Evolutionary conservation across 2,888 invertebrate genomes (phyloP).

Genomic region (Deilephila elpenor): DNA sequence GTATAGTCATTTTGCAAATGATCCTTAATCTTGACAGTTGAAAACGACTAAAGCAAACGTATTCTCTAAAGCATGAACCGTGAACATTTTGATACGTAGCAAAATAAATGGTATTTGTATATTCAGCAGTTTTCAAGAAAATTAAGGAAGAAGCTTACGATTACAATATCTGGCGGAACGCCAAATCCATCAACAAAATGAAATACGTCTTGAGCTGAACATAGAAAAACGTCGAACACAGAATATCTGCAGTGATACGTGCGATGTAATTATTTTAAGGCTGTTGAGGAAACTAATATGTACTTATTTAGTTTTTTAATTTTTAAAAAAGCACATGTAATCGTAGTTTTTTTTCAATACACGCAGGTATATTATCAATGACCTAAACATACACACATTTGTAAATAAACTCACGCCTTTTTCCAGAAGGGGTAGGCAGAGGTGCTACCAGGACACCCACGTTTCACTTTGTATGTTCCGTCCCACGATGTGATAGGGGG

Average conservation of each 20-base stretch:
- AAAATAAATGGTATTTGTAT: conserved; percentile 14
- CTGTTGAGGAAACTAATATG: neutral
- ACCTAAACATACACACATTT: too few species aligned
- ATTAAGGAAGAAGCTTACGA: conserved; percentile 1
- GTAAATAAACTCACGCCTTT: too few species aligned
- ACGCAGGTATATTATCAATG: too few species aligned
- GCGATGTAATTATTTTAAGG: neutral
- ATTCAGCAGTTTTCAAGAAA: conserved; percentile 14
- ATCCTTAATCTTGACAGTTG: neutral
- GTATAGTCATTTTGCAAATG: neutral
- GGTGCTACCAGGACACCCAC: too few species aligned
- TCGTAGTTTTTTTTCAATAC: too few species aligned
- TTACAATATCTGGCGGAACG: conserved; percentile 7
- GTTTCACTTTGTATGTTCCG: too few species aligned
- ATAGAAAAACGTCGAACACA: conserved; percentile 7
- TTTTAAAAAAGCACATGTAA: too few species aligned
- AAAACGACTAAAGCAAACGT: neutral
- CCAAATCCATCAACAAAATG: conserved; percentile 14
- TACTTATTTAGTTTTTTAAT: neutral
- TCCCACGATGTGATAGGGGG: too few species aligned
- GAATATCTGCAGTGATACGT: conserved; percentile 6
- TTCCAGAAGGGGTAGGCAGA: too few species aligned
- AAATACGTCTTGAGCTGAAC: conserved; percentile 3
- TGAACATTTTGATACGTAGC: neutral
- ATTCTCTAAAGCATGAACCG: neutral